These are phyloP conservation scores for Ochlodes sylvanus DNA, from an alignment of 2,888 invertebrate genomes.

Conservation along the genomic window DNA sequence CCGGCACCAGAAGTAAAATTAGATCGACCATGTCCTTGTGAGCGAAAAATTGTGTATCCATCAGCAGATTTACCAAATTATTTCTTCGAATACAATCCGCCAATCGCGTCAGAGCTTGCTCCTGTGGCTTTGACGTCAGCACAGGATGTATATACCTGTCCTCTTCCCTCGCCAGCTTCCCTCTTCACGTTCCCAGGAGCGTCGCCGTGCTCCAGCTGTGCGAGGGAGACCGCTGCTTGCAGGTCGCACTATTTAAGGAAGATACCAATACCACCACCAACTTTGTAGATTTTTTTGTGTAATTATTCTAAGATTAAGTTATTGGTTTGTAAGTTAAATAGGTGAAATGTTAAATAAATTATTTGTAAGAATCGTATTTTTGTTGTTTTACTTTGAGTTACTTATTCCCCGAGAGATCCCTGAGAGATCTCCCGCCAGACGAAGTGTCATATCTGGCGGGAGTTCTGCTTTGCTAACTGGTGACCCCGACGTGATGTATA, in stretches of 20 bases:
- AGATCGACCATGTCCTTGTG: constrained; percentile 4
- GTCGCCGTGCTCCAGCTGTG: constrained; percentile 5
- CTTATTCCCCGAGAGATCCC: too few species aligned
- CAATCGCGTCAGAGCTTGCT: background rate
- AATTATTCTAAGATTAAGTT: background rate
- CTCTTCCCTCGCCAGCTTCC: constrained; percentile 12
- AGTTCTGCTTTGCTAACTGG: too few species aligned
- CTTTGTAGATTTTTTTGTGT: background rate
- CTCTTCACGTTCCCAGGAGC: constrained; percentile 13
- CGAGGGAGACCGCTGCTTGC: background rate
- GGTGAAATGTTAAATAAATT: background rate
- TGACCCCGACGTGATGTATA: too few species aligned
- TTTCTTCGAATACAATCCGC: background rate
- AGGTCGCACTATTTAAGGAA: constrained; percentile 22
- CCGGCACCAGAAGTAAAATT: constrained; percentile 7
- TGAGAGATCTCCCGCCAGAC: too few species aligned
- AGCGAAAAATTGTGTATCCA: constrained; percentile 5
- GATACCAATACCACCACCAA: constrained; percentile 24
- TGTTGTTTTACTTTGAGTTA: background rate
- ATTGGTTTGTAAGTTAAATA: background rate
- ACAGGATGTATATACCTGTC: constrained; percentile 16
- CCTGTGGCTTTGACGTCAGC: constrained; percentile 14
- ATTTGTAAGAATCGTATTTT: background rate
- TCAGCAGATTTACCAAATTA: background rate
- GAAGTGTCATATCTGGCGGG: too few species aligned